Evolutionary conservation across 1,140 invertebrate species (phyloP).

Genomic region (Tetramorium alpestre): DNA sequence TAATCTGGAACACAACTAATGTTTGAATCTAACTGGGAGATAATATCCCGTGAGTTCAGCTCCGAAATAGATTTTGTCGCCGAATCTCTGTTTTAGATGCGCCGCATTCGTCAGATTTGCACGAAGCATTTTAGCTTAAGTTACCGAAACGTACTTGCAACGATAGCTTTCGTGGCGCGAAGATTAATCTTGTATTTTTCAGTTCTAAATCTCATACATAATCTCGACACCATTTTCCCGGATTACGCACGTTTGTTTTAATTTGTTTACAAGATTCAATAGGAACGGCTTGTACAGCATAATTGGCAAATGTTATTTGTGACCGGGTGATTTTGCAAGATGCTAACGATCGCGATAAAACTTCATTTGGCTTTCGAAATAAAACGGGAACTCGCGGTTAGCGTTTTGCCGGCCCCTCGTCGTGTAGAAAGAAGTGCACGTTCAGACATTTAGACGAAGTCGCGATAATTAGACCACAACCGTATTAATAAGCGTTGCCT

Average conservation of each 20-base stretch:
- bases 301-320: neutral
- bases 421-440: neutral
- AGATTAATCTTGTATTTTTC: neutral
- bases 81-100: neutral
- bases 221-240: neutral
- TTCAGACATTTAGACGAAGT: conserved; percentile 47
- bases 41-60: neutral
- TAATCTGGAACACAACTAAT: neutral
- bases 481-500: conserved; percentile 79
- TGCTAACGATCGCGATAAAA: neutral
- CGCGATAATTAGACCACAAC: conserved; percentile 81
- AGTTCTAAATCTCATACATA: no score
- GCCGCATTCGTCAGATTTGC: neutral
- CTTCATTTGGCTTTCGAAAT: neutral
- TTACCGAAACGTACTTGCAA: neutral
- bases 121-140: neutral
- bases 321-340: neutral
- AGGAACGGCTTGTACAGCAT: neutral
- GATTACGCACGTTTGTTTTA: neutral
- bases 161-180: neutral
- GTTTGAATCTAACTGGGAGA: neutral
- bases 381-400: conserved; percentile 23
- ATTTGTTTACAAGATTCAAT: neutral
- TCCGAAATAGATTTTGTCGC: neutral
- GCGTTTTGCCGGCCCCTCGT: neutral